A percentile compares a stretch with the other conserved stretches of the same genome.
These are phyloP conservation scores for Aphis gossypii DNA, from an alignment of 1,140 invertebrate species.

Conservation along the genomic window DNA sequence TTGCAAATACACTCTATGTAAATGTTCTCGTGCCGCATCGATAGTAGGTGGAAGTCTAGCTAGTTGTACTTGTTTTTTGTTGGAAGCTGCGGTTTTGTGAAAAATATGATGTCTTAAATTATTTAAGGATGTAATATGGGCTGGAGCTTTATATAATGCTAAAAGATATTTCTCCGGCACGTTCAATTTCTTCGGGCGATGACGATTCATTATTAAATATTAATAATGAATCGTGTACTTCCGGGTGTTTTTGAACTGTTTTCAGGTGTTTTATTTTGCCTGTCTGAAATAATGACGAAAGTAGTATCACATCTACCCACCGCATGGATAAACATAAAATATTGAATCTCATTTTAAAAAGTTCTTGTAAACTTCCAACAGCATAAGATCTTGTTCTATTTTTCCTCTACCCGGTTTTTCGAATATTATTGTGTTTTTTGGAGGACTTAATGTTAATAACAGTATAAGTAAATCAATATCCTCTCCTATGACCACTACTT, in stretches of 20 bases:
- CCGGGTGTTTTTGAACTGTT: background rate
- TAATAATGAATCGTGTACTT: background rate
- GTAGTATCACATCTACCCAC: slow-evolving; percentile 60
- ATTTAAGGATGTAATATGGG: background rate
- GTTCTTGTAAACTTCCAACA: background rate
- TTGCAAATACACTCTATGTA: background rate
- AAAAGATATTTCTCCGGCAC: background rate
- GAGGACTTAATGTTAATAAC: background rate
- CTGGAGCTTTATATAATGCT: slow-evolving; percentile 3
- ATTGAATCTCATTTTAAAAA: background rate
- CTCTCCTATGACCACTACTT: background rate
- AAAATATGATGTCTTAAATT: background rate
- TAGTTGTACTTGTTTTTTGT: slow-evolving; percentile 21
- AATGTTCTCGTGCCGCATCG: background rate
- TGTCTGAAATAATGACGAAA: slow-evolving; percentile 58
- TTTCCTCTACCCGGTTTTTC: background rate
- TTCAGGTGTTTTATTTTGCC: slow-evolving; percentile 54
- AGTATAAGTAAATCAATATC: background rate
- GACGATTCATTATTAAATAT: slow-evolving; percentile 32
- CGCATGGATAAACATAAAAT: slow-evolving; percentile 60
- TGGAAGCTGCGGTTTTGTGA: background rate
- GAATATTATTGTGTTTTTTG: background rate
- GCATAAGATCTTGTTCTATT: background rate
- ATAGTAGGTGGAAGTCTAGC: slow-evolving; percentile 4
- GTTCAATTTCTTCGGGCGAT: background rate